Evolutionary conservation across 2,888 invertebrate species (phyloP).

Genomic region (Muschampia plurimacula): DNA sequence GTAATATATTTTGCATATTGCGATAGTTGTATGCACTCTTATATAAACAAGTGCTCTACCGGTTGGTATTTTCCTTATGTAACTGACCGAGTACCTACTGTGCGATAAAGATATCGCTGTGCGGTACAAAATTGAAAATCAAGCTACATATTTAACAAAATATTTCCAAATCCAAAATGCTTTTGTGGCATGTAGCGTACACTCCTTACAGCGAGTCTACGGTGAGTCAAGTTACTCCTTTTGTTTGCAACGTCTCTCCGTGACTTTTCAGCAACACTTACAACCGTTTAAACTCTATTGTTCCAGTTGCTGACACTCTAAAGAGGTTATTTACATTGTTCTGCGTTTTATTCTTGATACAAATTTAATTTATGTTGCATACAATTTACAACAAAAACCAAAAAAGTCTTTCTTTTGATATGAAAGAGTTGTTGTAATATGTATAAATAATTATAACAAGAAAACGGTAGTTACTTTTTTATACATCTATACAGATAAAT

Average conservation of each 20-base stretch:
- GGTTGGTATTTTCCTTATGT: too few species aligned
- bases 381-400: background rate
- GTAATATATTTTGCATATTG: too few species aligned
- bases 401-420: background rate
- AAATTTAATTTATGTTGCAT: constrained; percentile 33
- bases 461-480: too few species aligned
- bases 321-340: constrained; percentile 63
- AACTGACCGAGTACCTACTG: too few species aligned
- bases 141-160: too few species aligned
- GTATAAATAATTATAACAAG: too few species aligned
- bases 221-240: constrained; percentile 64
- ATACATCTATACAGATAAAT: too few species aligned
- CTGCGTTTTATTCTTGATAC: constrained; percentile 34
- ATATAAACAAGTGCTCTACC: too few species aligned
- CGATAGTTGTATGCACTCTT: too few species aligned
- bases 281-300: constrained; percentile 72
- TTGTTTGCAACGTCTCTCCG: constrained; percentile 62
- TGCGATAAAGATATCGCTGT: too few species aligned
- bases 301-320: constrained; percentile 64
- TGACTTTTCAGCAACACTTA: constrained; percentile 74
- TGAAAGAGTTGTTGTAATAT: background rate
- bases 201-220: constrained; percentile 25
- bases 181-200: background rate
- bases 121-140: too few species aligned
- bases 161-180: too few species aligned